Conservation (phyloP, 2,888 invertebrate species). For the Ferdinandea cuprea region DNA sequence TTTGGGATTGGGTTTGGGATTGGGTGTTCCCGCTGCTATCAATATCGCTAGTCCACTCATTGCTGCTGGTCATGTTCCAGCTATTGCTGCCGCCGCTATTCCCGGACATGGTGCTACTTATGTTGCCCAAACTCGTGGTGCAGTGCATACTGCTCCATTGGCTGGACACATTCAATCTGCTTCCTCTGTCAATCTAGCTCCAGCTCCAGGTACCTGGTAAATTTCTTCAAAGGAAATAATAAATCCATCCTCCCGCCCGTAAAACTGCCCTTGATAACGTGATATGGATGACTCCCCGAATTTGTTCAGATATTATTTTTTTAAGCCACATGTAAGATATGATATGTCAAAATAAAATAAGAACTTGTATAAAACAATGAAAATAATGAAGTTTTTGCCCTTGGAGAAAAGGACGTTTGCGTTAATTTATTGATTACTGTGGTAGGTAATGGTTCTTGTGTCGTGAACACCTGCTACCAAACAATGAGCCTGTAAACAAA, state of each 20-base stretch:
- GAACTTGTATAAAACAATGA: conserved; percentile 27
- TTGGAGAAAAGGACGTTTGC: too few relatives aligned
- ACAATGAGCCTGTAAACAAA: too few relatives aligned
- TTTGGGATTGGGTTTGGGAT: conserved; percentile 77
- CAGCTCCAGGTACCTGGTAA: conserved; percentile 81
- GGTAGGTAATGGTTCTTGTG: too few relatives aligned
- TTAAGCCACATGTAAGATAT: conserved; percentile 7
- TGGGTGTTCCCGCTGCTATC: conserved; percentile 76
- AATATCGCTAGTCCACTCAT: conserved; percentile 64
- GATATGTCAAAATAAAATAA: conserved; percentile 37
- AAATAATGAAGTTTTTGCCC: background rate
- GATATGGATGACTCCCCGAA: conserved; percentile 24
- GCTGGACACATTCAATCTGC: conserved; percentile 82
- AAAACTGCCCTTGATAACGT: conserved; percentile 34
- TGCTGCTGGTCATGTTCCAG: conserved; percentile 73
- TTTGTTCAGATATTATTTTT: conserved; percentile 31
- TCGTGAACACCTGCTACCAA: too few relatives aligned
- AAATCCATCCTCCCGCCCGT: background rate
- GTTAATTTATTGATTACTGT: too few relatives aligned
- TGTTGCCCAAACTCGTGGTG: conserved; percentile 82
- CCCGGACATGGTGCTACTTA: conserved; percentile 81
- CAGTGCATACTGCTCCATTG: conserved; percentile 82
- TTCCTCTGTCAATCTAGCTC: conserved; percentile 81
- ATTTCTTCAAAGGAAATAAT: conserved; percentile 10
- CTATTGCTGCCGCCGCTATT: conserved; percentile 81